phyloP scores from a whole-genome alignment of 2,113 vertebrate species.

The Cygnus buccinator region DNA sequence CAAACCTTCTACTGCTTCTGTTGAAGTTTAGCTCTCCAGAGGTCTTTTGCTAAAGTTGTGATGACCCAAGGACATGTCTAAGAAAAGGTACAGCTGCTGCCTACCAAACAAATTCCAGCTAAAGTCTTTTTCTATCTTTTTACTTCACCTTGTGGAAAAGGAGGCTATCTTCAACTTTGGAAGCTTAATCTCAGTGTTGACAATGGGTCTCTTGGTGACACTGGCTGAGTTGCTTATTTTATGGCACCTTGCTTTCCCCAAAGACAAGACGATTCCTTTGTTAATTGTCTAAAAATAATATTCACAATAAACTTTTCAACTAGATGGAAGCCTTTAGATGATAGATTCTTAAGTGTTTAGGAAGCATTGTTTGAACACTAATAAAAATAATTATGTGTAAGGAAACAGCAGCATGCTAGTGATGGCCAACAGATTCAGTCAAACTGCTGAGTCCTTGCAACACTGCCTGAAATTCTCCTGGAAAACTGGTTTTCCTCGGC shows the following conservation, averaged over 20 bases:
- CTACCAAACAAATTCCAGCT: neutral
- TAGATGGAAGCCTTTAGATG: neutral
- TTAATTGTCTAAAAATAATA: constrained; percentile 10
- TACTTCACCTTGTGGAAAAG: neutral
- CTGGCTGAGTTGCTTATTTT: neutral
- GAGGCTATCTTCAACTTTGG: neutral
- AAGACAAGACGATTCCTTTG: neutral
- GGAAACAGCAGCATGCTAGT: neutral
- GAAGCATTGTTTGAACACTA: neutral
- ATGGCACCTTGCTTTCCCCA: neutral
- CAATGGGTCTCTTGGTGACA: neutral
- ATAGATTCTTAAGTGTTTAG: constrained; percentile 11
- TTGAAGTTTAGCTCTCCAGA: neutral
- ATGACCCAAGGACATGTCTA: neutral
- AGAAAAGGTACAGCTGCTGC: neutral
- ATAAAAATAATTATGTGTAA: neutral
- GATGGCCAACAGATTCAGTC: neutral
- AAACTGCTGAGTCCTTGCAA: neutral
- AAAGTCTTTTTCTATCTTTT: neutral
- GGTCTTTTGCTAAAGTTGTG: neutral
- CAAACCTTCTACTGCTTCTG: neutral
- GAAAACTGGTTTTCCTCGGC: neutral
- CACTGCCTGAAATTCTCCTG: neutral
- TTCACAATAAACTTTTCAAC: constrained; percentile 21
- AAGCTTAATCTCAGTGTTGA: constrained; percentile 13